Conservation (phyloP, 2,113 vertebrate genomes). For the Chiloscyllium plagiosum region DNA sequence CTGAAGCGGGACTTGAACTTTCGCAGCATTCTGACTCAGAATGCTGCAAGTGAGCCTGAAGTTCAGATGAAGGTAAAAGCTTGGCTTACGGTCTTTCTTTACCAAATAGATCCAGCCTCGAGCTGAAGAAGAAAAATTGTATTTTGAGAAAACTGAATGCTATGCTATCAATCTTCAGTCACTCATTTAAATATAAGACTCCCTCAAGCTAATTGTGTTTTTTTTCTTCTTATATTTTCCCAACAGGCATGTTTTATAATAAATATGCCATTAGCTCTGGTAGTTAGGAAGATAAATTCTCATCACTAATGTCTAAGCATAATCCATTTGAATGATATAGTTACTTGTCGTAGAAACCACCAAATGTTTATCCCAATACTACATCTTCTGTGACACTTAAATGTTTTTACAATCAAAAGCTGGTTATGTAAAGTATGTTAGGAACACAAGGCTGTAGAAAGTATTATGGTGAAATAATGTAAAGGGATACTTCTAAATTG, state of each 20-base stretch:
- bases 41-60: neutral
- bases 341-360: neutral
- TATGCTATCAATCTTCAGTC: neutral
- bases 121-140: neutral
- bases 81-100: neutral
- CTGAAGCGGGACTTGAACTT: neutral
- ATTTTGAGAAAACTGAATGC: neutral
- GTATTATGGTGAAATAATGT: neutral
- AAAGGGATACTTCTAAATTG: neutral
- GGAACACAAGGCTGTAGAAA: neutral
- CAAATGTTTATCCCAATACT: neutral
- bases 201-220: neutral
- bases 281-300: neutral
- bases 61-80: neutral
- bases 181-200: neutral
- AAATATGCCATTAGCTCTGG: neutral
- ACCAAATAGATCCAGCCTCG: neutral
- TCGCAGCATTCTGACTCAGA: neutral
- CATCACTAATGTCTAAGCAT: neutral
- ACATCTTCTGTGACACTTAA: neutral
- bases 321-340: neutral
- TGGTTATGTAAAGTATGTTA: too few species aligned
- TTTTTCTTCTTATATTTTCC: neutral
- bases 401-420: too few species aligned
- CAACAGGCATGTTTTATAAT: neutral